Evolutionary conservation across 2,888 invertebrate species (phyloP).

Genomic region (Eristalinus aeneus): DNA sequence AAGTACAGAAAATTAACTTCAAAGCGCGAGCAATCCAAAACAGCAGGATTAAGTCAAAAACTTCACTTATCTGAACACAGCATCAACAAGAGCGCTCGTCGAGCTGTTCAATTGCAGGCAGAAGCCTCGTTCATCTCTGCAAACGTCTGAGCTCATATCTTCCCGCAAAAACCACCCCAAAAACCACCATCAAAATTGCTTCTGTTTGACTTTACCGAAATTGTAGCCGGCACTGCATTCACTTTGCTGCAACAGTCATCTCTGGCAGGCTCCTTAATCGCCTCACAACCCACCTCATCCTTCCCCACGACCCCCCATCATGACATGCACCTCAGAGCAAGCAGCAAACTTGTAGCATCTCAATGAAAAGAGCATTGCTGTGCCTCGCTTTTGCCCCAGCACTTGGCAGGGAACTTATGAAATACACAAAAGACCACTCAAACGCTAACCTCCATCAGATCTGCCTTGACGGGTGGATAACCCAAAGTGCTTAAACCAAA

Average conservation of each 20-base stretch:
- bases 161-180: too few species aligned
- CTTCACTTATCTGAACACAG: too few species aligned
- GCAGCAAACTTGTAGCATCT: not conserved
- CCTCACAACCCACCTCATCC: not conserved
- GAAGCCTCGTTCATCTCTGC: too few species aligned
- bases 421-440: conserved; percentile 44
- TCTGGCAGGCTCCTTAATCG: not conserved
- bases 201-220: not conserved
- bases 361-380: not conserved
- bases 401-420: conserved; percentile 1
- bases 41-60: too few species aligned
- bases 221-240: not conserved
- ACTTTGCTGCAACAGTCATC: not conserved
- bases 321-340: not conserved
- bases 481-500: conserved; percentile 45
- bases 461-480: conserved; percentile 29
- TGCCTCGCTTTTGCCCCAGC: not conserved
- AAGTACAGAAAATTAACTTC: too few species aligned
- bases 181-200: not conserved
- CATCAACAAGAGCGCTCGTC: too few species aligned
- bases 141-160: too few species aligned
- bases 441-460: conserved; percentile 52
- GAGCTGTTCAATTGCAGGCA: too few species aligned
- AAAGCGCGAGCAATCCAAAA: too few species aligned
- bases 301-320: not conserved